A percentile compares a stretch with the other conserved stretches of the same genome.
These are phyloP conservation scores for Cylloceria caligata DNA, from an alignment of 2,888 invertebrate genomes.

Conservation along the genomic window DNA sequence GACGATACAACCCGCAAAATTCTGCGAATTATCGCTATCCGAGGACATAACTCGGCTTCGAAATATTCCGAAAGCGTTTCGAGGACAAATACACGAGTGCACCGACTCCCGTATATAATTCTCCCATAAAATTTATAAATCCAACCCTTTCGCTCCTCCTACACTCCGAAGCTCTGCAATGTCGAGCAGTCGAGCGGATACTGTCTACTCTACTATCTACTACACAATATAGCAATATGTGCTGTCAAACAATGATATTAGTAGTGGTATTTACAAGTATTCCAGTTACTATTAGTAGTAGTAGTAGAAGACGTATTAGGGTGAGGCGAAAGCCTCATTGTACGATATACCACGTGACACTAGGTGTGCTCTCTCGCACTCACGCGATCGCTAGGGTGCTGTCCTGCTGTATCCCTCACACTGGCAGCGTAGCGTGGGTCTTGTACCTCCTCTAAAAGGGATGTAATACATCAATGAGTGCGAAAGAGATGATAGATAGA, in stretches of 20 bases:
- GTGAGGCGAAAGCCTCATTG: no score
- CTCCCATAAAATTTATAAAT: conserved; percentile 2
- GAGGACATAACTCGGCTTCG: conserved; percentile 50
- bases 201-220: conserved; percentile 29
- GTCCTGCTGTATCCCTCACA: no score
- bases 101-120: background rate
- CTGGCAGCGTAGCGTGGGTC: no score
- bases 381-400: no score
- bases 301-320: background rate
- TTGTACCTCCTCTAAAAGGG: no score
- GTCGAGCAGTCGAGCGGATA: conserved; percentile 47
- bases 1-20: conserved; percentile 49
- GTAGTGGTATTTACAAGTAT: conserved; percentile 26
- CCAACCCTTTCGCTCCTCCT: conserved; percentile 37
- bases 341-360: no score
- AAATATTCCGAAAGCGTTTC: background rate
- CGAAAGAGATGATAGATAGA: no score
- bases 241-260: conserved; percentile 56
- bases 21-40: conserved; percentile 63
- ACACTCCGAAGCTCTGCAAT: conserved; percentile 49
- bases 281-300: background rate
- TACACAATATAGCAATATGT: conserved; percentile 28
- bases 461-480: no score
- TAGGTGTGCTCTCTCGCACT: no score
- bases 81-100: conserved; percentile 1